Evolutionary conservation across 2,888 invertebrate genomes (phyloP).

Genomic region (Omphaloscelis lunosa): DNA sequence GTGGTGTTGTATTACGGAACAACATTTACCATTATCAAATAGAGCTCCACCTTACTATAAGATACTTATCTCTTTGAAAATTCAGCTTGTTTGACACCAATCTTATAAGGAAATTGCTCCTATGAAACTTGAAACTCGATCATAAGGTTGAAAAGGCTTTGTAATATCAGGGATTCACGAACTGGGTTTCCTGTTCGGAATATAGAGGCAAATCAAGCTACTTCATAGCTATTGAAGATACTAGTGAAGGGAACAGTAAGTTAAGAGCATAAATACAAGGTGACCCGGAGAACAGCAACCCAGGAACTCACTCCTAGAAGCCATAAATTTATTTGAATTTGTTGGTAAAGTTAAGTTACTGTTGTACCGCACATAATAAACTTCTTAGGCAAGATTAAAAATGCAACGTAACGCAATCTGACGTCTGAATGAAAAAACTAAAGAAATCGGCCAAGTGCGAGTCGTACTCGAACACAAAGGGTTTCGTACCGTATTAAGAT

Average conservation of each 20-base stretch:
- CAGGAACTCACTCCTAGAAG: neutral
- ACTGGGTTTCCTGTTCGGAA: neutral
- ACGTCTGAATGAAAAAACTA: neutral
- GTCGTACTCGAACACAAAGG: too few species aligned
- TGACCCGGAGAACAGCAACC: neutral
- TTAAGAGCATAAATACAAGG: too few species aligned
- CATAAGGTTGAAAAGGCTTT: neutral
- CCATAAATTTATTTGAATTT: neutral
- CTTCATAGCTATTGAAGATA: neutral
- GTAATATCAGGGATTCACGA: neutral
- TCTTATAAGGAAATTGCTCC: neutral
- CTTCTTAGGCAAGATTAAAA: neutral
- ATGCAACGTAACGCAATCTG: neutral
- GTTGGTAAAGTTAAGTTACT: neutral
- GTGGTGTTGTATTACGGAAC: neutral
- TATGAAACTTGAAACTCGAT: conserved; percentile 14
- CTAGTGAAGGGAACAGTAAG: neutral
- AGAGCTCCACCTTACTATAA: too few species aligned
- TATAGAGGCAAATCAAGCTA: neutral
- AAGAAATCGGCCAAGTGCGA: too few species aligned
- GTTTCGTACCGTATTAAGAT: too few species aligned
- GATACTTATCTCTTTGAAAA: neutral
- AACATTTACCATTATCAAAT: neutral
- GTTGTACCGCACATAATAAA: too few species aligned
- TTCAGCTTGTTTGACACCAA: neutral